Evolutionary conservation across 1,140 invertebrate genomes (phyloP).

Genomic region (Papilio polyxenes): DNA sequence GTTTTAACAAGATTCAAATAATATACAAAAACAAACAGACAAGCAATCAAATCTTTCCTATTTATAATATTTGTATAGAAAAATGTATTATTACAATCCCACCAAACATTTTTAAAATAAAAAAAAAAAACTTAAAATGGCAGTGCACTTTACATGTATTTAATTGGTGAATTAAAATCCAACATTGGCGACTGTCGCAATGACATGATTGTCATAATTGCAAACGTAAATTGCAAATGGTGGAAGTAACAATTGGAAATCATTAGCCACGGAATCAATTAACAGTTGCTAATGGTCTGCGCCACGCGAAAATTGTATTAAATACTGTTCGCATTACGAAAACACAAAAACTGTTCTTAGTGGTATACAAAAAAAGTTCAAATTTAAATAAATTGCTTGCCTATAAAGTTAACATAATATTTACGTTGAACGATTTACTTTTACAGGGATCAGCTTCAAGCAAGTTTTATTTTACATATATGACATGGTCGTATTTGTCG

Average conservation of each 20-base stretch:
- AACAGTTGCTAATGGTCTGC: constrained; percentile 17
- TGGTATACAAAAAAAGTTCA: background rate
- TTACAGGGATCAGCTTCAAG: background rate
- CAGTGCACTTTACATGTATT: background rate
- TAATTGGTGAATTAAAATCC: background rate
- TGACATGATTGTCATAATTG: constrained; percentile 20
- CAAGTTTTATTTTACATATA: background rate
- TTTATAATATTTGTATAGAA: too few relatives aligned
- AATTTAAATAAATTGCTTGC: background rate
- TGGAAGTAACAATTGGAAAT: constrained; percentile 28
- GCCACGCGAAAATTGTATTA: constrained; percentile 18
- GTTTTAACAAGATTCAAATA: too few relatives aligned
- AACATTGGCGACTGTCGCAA: background rate
- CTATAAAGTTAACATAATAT: background rate
- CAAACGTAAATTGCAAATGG: constrained; percentile 20
- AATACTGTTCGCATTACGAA: background rate
- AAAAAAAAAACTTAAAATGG: too few relatives aligned
- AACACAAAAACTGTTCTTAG: background rate
- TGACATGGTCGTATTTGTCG: background rate
- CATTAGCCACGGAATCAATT: constrained; percentile 28
- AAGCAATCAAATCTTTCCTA: too few relatives aligned
- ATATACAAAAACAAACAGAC: too few relatives aligned
- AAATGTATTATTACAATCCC: too few relatives aligned
- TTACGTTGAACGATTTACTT: background rate
- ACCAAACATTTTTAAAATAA: too few relatives aligned